phyloP scores from a whole-genome alignment of 2,797 vertebrate genomes.

The Pangasius sanitwongsei region DNA sequence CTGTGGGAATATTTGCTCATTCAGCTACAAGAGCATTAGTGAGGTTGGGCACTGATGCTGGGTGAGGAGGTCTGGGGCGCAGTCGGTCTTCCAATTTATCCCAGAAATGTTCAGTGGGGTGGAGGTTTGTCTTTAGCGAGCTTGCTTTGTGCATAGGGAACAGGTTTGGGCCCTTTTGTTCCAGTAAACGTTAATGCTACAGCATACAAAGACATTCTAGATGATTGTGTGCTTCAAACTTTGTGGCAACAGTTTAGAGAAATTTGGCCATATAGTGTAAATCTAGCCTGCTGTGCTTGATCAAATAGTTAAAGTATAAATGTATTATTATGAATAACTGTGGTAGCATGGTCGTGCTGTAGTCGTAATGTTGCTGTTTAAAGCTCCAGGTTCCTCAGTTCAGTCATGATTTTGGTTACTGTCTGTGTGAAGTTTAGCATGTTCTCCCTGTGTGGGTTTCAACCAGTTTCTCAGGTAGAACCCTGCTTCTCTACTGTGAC shows the following conservation, averaged over 20 bases:
- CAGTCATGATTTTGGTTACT: neutral
- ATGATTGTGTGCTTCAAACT: neutral
- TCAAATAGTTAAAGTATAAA: neutral
- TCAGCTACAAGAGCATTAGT: neutral
- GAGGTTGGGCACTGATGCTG: neutral
- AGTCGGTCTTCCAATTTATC: neutral
- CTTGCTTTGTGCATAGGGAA: neutral
- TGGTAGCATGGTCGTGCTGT: neutral
- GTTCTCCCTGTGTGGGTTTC: neutral
- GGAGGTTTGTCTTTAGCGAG: neutral
- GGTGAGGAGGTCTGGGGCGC: neutral
- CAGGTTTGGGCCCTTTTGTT: neutral
- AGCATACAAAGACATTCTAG: neutral
- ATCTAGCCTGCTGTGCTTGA: neutral
- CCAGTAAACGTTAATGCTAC: neutral
- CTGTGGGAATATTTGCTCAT: neutral
- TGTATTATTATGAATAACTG: neutral
- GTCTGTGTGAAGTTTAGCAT: neutral
- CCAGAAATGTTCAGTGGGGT: neutral
- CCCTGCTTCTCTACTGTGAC: neutral
- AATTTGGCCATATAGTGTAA: neutral
- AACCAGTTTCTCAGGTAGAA: neutral
- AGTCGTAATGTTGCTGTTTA: neutral
- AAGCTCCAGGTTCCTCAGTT: neutral
- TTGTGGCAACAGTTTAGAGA: neutral